Evolutionary conservation across 2,888 invertebrate genomes (phyloP), one percentile per base, ranked within the genome.

Genomic region (Ecliptopera silaceata): DNA sequence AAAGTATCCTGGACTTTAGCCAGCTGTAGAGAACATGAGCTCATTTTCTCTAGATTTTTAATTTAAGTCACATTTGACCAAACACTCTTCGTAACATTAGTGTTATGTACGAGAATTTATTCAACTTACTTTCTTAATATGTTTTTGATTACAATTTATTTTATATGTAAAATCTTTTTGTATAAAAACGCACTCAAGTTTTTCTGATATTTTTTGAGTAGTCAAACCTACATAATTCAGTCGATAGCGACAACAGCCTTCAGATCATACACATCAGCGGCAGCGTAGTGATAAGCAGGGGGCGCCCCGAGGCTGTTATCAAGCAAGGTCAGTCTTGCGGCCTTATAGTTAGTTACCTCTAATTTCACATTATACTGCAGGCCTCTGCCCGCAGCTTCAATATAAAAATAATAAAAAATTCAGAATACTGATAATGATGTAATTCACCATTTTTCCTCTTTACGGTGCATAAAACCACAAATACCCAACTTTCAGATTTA

Each of bases 281-380:
- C 26, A 10, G 3, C 4, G 36, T 26, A 36, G 46, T 51, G 56
- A 56, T 56, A 42, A 46, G 42, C 20, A 41, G 51, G 22, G 4
- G 34, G n/a, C 34, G 31, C 38, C 44, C 22, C 32, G 18, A 47
- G 53, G 38, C 48, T 38, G 46, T 31, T 41, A 29, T 32, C 52
- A 45, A 44, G 46, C 53, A 46, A 55, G 55, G 55, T 38, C 43
- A 36, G 12, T 32, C 43, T 44, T 38, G 43, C 34, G 34, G 15
- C 45, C 43, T 48, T 43, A 44, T 17, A 26, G 26, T 12, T 4
- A 29, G 29, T 18, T 46, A 31, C 36, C 41, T 34, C 42, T 10
- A 29, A 48, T 26, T 44, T 36, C 29, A 47, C 36, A 43, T 42
- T 41, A 46, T 8, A 10, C 36, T 36, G 8, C 36, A 10, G 15